Evolutionary conservation across 2,797 vertebrate species (phyloP), one percentile per base, ranked within the genome.

Genomic region (Tinamus major): DNA sequence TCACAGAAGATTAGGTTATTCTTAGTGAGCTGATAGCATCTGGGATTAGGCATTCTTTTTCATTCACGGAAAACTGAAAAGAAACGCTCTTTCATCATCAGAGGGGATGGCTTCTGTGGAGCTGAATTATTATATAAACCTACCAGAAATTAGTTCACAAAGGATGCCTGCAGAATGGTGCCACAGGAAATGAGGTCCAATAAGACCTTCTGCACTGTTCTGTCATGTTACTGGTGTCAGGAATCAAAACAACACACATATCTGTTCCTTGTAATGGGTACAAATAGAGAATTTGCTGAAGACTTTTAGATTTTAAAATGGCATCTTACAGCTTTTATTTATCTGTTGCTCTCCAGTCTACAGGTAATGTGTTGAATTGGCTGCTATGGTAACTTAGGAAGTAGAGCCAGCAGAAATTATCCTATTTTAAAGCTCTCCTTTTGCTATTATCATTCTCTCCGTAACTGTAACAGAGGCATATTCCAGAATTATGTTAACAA

Each of bases 41-140:
- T 93, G 82, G 78, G 70, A 87, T 84, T 89, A 92, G 82, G 94
- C 83, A 58, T 85, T 90, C 67, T 89, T 95, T 94, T 90, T 92
- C 51, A 90, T 95, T 97, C 51, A 59, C 82, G 72, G 83, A 92
- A 94, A 85, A 85, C 89, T 75, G 56, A 79, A 94, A 87, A 92
- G 89, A 93, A 95, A 63, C 82, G 72, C 76, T 85, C 55, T 67
- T 91, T 94, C 90, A 89, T 95, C 91, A 93, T n/a, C 70, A 46
- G 61, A 44, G 5, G 14, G 13, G 42, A 89, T 87, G 85, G 77
- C 46, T 96, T 95, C 85, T 95, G 79, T 58, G 8, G 75, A 92
- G 81, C 85, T 93, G 70, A 88, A 65, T 93, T 94, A 94, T 97
- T 96, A 75, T 15, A 91, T 96, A 97, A 97, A 94, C 71, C 87